Base-by-base conservation (phyloP, 2,888 invertebrate species). In the Ochlodes sylvanus region DNA sequence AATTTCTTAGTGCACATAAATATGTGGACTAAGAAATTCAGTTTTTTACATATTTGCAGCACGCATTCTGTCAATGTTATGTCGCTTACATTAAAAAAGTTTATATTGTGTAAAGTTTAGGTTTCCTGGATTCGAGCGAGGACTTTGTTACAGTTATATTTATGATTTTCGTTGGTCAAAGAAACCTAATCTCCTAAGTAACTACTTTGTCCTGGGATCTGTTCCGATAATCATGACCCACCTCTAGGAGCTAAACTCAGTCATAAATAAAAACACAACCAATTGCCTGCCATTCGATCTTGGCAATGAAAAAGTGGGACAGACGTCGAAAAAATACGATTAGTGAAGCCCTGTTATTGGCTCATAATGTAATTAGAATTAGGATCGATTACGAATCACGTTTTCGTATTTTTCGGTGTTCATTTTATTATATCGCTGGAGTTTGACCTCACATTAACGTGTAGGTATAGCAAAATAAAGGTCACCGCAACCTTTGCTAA, bases 251-350 rank as follows among this genome's bases (percentile, higher is more conserved):
- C 12, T 12, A 38, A 10, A 12, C 9, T 38, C 38, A 52, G 9
- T 52, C 52, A 21, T 21, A 60, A 66, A 27, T 58, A 54, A 17
- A 67, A 64, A 66, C 66, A 67, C 66, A 67, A 21, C 66, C 52
- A 60, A 58, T 65, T 41, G 57, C 65, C 58, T 63, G 58, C 60
- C 52, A 54, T 52, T 42, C 63, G 63, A 52, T 52, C 66, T 63
- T 63, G 52, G 60, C 52, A 66, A 60, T 71, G 66, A 60, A 55
- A 68, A 68, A 68, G 63, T 63, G 58, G 58, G 27, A 62, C 67
- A 52, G 19, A 44, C 58, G 19, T 60, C 66, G 55, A 67, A 67
- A 61, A 67, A 67, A 67, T 56, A 47, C 19, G 61, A 61, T 61
- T 67, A 67, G 65, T 58, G 67, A 67, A 67, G 61, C 67, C 67